Evolutionary conservation across 2,888 invertebrate genomes (phyloP).

Genomic region (Phrixothrix hirtus): DNA sequence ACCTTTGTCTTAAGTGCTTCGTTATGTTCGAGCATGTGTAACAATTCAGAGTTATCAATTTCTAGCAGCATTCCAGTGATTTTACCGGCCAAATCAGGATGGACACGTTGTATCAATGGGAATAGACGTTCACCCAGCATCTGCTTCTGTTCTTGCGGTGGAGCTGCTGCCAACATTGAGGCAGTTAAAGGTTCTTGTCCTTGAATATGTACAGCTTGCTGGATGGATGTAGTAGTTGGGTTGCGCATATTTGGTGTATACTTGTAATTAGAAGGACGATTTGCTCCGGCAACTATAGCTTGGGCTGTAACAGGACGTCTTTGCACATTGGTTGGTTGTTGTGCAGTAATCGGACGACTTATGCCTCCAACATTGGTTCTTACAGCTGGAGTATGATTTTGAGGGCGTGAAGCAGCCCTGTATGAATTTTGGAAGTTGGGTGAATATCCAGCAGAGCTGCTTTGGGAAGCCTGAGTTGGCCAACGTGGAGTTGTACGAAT

Average conservation of each 20-base stretch:
- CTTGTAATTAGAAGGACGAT: conserved; percentile 80
- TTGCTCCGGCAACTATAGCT: conserved; percentile 67
- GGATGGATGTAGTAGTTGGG: conserved; percentile 72
- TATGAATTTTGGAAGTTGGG: conserved; percentile 65
- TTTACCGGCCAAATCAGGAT: conserved; percentile 92
- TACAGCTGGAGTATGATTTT: conserved; percentile 64
- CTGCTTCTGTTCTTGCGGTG: conserved; percentile 97
- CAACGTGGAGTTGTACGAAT: conserved; percentile 88
- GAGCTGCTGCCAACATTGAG: conserved; percentile 93
- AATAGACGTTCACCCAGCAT: conserved; percentile 98
- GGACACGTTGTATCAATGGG: conserved; percentile 94
- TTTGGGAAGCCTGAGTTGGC: conserved; percentile 78
- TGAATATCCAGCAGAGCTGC: conserved; percentile 60
- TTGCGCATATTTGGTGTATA: conserved; percentile 91
- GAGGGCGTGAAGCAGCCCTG: conserved; percentile 49
- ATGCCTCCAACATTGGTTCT: conserved; percentile 73
- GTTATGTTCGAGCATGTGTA: conserved; percentile 96
- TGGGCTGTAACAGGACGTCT: conserved; percentile 67
- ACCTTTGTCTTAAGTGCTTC: conserved; percentile 96
- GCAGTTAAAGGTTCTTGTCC: conserved; percentile 97
- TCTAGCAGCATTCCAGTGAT: conserved; percentile 99
- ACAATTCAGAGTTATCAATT: conserved; percentile 96
- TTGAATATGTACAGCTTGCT: conserved; percentile 85
- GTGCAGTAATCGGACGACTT: conserved; percentile 85
- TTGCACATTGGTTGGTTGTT: conserved; percentile 72